Conservation (phyloP, 2,888 invertebrate species). For the Acrobeloides nanus region DNA sequence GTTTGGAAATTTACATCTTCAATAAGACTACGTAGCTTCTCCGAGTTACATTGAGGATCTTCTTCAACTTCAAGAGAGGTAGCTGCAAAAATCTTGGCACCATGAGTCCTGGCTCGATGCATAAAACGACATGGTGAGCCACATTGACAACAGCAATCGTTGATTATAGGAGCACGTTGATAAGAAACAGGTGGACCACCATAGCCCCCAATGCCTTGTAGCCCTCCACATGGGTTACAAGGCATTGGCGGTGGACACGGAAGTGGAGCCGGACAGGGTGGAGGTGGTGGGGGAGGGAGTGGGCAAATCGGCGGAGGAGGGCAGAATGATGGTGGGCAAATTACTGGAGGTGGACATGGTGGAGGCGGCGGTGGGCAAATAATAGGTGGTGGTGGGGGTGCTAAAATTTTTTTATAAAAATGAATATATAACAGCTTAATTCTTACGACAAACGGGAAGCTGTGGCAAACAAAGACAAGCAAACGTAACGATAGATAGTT, state of each 20-base stretch:
- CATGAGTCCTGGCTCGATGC: conserved; percentile 41
- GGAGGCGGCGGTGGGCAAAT: conserved; percentile 32
- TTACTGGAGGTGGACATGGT: conserved; percentile 43
- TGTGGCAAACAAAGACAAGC: no score
- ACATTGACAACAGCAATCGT: conserved; percentile 47
- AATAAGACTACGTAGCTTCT: conserved; percentile 43
- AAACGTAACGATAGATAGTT: no score
- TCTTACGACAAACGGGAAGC: no score
- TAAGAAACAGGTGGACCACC: conserved; percentile 29
- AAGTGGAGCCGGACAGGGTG: conserved; percentile 33
- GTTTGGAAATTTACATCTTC: conserved; percentile 31
- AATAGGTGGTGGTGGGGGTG: conserved; percentile 23
- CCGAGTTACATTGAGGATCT: conserved; percentile 48
- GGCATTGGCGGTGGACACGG: conserved; percentile 27
- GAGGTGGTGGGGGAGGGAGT: conserved; percentile 42
- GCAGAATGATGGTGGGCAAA: conserved; percentile 43
- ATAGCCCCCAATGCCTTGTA: conserved; percentile 8
- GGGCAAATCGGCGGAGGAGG: conserved; percentile 43
- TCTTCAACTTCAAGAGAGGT: conserved; percentile 30
- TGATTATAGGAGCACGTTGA: conserved; percentile 23
- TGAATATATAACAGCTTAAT: no score
- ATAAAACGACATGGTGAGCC: conserved; percentile 42
- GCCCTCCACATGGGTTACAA: conserved; percentile 23
- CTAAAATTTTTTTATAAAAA: no score
- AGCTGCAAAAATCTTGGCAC: conserved; percentile 36